Base-by-base conservation (phyloP, 2,888 invertebrate species). In the Eubasilissa splendida region DNA sequence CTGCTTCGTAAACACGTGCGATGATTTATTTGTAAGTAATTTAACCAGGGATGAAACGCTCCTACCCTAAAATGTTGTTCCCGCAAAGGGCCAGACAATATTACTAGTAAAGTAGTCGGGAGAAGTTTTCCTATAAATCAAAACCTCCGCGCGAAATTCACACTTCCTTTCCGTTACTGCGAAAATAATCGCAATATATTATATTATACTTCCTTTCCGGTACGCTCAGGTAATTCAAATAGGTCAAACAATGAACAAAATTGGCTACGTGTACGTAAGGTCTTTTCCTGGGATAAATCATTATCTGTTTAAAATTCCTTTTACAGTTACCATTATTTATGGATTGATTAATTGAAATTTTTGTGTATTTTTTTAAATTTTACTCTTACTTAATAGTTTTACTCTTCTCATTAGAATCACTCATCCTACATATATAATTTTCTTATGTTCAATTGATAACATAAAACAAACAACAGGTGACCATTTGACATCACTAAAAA, bases 71-170 rank as follows among this genome's bases (percentile, higher is more conserved):
- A 52, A 58, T 53, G 14, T 22, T 22, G 53, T 22, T 22, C 53
- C 70, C 70, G 54, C 56, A 73, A 42, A 42, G 42, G 56, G 71
- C 71, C 31, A 81, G 83, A 83, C 83, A 81, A 80, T 77, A 83
- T 83, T 83, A 83, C 81, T 83, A 79, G 79, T 83, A 75, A 75
- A 76, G 59, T 78, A 71, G 79, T 76, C 33, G 66, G 81, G 79
- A 79, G 77, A 83, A 83, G 76, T 83, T 82, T 68, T n/a, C 65
- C 52, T 42, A 83, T 83, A 83, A 83, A 83, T 83, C 83, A 82
- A 74, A 83, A 76, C 78, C 83, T 80, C 71, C 74, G 80, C 81
- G 80, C 78, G 83, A 83, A 79, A 78, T 83, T 81, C 79, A 76
- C 82, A 82, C 80, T 82, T 80, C 77, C 81, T 71, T 71, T 74